Evolutionary conservation across 2,797 vertebrate species (phyloP).

Genomic region (Cyprinodon diabolis): DNA sequence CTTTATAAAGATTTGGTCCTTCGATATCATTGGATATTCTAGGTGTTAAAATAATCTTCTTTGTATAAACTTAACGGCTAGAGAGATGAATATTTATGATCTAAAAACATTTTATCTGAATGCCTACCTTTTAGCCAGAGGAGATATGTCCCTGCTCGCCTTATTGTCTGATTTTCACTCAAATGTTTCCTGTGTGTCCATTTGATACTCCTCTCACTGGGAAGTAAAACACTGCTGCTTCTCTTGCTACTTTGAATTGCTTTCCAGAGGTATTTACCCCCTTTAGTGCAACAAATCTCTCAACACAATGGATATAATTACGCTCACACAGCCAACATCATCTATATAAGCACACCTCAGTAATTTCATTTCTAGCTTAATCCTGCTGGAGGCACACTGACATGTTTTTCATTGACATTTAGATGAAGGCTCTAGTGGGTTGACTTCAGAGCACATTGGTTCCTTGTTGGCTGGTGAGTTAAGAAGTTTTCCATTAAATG

Average conservation of each 20-base stretch:
- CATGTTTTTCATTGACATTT: slow-evolving; percentile 47
- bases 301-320: slow-evolving; percentile 26
- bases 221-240: slow-evolving; percentile 67
- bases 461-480: slow-evolving; percentile 23
- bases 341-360: slow-evolving; percentile 13
- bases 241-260: slow-evolving; percentile 64
- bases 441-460: slow-evolving; percentile 35
- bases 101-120: neutral
- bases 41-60: no score
- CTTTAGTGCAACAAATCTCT: slow-evolving; percentile 39
- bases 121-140: neutral
- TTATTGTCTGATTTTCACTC: slow-evolving; percentile 36
- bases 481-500: slow-evolving; percentile 51
- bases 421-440: slow-evolving; percentile 37
- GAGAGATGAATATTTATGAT: neutral
- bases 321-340: slow-evolving; percentile 13
- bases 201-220: slow-evolving; percentile 45
- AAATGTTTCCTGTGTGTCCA: slow-evolving; percentile 21
- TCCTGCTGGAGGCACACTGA: slow-evolving; percentile 47
- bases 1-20: neutral
- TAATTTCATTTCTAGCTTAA: slow-evolving; percentile 47
- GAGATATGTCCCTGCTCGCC: slow-evolving; percentile 2
- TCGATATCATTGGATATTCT: neutral
- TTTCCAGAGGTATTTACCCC: slow-evolving; percentile 51
- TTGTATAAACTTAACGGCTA: no score